Percentiles rank a stretch among this genome's conserved stretches.
These are phyloP conservation scores for Trachurus trachurus DNA, from an alignment of 2,797 vertebrate species.

Conservation along the genomic window DNA sequence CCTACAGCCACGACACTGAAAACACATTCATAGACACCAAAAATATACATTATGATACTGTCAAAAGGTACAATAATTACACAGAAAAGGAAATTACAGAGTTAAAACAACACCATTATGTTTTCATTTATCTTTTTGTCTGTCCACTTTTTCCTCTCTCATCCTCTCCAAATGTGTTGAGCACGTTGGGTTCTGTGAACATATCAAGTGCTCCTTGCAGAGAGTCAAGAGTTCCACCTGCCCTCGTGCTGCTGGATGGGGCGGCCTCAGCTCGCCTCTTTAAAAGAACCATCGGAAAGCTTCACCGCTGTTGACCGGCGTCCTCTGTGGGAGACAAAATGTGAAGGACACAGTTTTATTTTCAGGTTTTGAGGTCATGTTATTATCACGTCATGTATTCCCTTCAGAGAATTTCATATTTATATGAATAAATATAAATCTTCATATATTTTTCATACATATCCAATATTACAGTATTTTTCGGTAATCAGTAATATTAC, in stretches of 20 bases:
- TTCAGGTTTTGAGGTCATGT: constrained; percentile 29
- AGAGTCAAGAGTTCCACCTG: constrained; percentile 91
- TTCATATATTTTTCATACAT: background rate
- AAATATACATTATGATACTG: constrained; percentile 98
- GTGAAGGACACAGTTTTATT: constrained; percentile 55
- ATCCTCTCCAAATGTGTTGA: constrained; percentile 85
- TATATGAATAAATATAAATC: too few species aligned
- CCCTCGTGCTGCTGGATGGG: constrained; percentile 85
- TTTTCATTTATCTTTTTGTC: constrained; percentile 79
- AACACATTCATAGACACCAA: constrained; percentile 98
- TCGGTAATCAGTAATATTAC: constrained; percentile 25
- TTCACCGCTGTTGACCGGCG: constrained; percentile 96
- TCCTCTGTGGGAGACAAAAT: constrained; percentile 91
- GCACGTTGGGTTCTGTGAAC: constrained; percentile 56
- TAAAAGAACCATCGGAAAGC: constrained; percentile 99
- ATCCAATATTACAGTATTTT: constrained; percentile 6
- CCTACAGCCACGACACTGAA: constrained; percentile 96
- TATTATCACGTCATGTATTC: constrained; percentile 2
- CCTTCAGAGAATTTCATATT: background rate
- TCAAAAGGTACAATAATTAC: constrained; percentile 99
- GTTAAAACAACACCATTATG: constrained; percentile 85
- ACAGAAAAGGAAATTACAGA: constrained; percentile 91
- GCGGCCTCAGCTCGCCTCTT: constrained; percentile 80
- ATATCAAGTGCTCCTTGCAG: constrained; percentile 90
- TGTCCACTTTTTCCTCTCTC: constrained; percentile 66